phyloP scores from a whole-genome alignment of 2,797 vertebrate genomes.

The Rhinoraja longicauda region DNA sequence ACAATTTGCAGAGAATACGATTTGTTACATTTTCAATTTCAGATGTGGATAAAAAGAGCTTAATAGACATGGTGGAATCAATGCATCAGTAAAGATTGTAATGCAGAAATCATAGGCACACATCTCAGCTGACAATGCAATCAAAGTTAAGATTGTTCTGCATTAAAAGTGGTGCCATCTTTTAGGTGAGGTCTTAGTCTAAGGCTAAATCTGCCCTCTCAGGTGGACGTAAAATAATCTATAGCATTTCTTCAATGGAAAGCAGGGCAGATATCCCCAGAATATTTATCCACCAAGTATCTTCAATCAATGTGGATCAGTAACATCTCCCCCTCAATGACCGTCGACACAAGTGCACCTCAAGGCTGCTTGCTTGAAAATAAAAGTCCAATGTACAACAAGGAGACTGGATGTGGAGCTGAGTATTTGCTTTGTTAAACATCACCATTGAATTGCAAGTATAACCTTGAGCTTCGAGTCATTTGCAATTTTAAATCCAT shows the following conservation, averaged over 20 bases:
- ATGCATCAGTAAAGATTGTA: background rate
- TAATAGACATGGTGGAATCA: background rate
- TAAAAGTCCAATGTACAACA: background rate
- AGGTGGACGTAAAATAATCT: too few relatives aligned
- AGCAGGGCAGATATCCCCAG: too few relatives aligned
- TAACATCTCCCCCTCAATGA: too few relatives aligned
- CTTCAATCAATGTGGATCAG: too few relatives aligned
- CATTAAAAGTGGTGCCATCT: too few relatives aligned
- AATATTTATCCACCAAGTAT: too few relatives aligned
- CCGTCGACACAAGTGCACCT: too few relatives aligned
- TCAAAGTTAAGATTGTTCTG: too few relatives aligned
- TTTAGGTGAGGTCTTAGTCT: too few relatives aligned
- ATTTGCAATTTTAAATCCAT: background rate
- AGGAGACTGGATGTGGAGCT: background rate
- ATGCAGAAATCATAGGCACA: background rate
- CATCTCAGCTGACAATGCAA: too few relatives aligned
- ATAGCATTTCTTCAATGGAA: too few relatives aligned
- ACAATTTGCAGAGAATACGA: background rate
- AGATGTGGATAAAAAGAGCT: background rate
- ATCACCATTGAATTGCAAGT: background rate
- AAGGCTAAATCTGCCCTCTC: too few relatives aligned
- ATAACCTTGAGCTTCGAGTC: background rate
- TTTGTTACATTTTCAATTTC: conserved; percentile 4
- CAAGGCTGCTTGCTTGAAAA: background rate
- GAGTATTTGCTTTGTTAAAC: background rate